phyloP scores from a whole-genome alignment of 92 coral and sea anemone genomes.

The Umimayanthus kanabou region DNA sequence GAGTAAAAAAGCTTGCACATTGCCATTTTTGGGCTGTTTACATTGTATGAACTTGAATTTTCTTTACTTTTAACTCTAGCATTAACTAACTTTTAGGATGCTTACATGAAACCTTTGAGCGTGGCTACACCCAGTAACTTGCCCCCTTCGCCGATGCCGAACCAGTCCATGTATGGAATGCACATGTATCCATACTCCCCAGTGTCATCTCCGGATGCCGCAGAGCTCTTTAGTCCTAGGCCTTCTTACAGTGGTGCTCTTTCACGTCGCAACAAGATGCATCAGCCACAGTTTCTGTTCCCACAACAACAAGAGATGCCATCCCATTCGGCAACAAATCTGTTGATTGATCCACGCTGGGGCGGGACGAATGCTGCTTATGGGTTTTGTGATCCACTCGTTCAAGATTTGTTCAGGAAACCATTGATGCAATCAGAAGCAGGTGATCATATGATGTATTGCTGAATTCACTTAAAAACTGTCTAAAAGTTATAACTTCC shows the following conservation, averaged over 20 bases:
- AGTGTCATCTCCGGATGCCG: conserved; percentile 77
- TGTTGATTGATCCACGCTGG: conserved; percentile 90
- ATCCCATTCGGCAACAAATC: conserved; percentile 52
- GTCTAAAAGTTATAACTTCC: too few species aligned
- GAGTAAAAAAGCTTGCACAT: too few species aligned
- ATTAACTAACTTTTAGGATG: conserved; percentile 22
- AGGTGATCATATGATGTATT: background rate
- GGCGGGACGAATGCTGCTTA: conserved; percentile 66
- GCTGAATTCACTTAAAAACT: too few species aligned
- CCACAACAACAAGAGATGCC: conserved; percentile 45
- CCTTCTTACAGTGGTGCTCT: conserved; percentile 80
- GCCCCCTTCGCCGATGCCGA: conserved; percentile 86
- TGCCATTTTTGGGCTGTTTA: too few species aligned
- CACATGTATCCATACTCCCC: conserved; percentile 84
- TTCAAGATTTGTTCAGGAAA: conserved; percentile 35
- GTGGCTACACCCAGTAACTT: conserved; percentile 91
- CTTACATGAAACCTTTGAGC: conserved; percentile 49
- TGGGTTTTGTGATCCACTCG: conserved; percentile 64
- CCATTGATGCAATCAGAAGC: conserved; percentile 7
- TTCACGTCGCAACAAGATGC: conserved; percentile 46
- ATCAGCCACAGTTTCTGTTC: conserved; percentile 47
- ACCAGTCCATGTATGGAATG: conserved; percentile 67
- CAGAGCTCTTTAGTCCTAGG: conserved; percentile 71
- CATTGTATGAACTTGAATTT: background rate
- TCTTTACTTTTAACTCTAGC: background rate